Evolutionary conservation across 2,797 vertebrate genomes (phyloP).

Genomic region (Sorex maritimensis): DNA sequence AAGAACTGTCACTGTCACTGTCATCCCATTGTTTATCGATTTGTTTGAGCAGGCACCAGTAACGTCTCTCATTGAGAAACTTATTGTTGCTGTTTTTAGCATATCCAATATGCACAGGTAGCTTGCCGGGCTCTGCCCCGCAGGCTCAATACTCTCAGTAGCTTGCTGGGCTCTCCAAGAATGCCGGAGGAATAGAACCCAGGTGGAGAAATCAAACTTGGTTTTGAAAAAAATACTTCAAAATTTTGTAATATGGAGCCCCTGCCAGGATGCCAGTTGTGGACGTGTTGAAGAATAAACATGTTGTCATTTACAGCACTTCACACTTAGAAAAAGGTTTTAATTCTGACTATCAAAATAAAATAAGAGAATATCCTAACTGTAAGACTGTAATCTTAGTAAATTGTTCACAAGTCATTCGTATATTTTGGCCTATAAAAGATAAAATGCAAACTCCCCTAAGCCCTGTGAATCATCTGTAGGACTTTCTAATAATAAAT

Average conservation of each 20-base stretch:
- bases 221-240: background rate
- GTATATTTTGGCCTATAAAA: background rate
- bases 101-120: too few species aligned
- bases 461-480: background rate
- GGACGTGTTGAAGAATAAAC: conserved; percentile 20
- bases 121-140: too few species aligned
- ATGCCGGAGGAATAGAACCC: too few species aligned
- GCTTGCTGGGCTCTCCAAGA: too few species aligned
- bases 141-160: too few species aligned
- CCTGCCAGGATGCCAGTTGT: conserved; percentile 17
- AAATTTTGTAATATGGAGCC: background rate
- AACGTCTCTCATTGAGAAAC: too few species aligned
- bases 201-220: too few species aligned
- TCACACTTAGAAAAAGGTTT: conserved; percentile 7
- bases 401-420: conserved; percentile 52
- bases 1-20: too few species aligned
- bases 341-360: conserved; percentile 28
- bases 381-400: conserved; percentile 2
- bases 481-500: conserved; percentile 44
- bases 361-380: conserved; percentile 1
- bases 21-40: too few species aligned
- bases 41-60: too few species aligned
- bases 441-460: conserved; percentile 50
- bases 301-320: background rate
- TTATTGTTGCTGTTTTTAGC: too few species aligned